A percentile compares a stretch with the other conserved stretches of the same genome.
These are phyloP conservation scores for Trypoxylus dichotomus DNA, from an alignment of 1,140 invertebrate species.

Conservation along the genomic window DNA sequence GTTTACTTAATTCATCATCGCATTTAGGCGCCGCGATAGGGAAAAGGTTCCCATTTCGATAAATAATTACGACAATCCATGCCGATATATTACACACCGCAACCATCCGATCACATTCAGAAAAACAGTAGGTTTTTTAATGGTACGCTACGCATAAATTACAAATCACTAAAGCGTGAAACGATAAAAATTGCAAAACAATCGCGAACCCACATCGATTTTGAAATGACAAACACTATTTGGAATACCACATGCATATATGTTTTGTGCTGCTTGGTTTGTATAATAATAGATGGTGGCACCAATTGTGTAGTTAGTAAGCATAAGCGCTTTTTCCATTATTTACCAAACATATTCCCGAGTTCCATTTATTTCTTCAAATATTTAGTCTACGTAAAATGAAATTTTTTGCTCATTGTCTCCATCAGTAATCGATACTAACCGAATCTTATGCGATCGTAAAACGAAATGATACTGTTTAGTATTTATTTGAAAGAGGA, in stretches of 20 bases:
- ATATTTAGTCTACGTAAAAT: not conserved
- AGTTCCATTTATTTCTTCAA: not conserved
- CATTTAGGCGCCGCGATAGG: not conserved
- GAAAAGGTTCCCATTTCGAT: not conserved
- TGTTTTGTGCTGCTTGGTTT: not conserved
- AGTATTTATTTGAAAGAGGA: not conserved
- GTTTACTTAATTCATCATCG: slow-evolving; percentile 3
- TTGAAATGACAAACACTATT: not conserved
- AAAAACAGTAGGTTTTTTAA: not conserved
- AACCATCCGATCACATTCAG: not conserved
- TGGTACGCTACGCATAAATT: not conserved
- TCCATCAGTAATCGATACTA: not conserved
- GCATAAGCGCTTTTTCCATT: not conserved
- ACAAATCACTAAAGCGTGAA: not conserved
- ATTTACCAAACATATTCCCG: not conserved
- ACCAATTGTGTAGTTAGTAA: not conserved
- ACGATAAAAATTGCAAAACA: slow-evolving; percentile 7
- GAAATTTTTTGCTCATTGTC: not conserved
- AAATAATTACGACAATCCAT: not conserved
- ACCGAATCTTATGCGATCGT: not conserved
- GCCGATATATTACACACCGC: not conserved
- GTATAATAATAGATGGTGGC: not conserved
- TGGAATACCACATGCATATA: not conserved
- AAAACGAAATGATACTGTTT: not conserved
- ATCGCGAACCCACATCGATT: not conserved